Conservation (phyloP, 2,888 invertebrate genomes). For the Stenurella melanura region DNA sequence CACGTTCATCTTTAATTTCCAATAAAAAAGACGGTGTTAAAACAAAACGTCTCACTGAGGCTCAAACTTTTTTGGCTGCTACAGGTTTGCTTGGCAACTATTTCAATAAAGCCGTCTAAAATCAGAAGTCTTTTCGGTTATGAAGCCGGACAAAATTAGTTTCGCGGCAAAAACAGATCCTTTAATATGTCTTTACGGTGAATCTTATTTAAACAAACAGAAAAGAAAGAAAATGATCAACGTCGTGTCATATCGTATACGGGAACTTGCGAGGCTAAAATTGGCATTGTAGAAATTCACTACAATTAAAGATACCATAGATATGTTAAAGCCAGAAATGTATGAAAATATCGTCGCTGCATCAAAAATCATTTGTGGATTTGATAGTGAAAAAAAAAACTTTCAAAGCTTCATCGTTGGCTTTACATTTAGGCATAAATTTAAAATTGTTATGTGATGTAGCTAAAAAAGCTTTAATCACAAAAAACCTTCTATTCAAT, state of each 20-base stretch:
- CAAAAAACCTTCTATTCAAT: conserved; percentile 3
- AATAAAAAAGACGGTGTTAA: neutral
- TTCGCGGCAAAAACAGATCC: conserved; percentile 29
- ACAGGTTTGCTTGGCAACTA: conserved; percentile 40
- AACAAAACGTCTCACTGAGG: conserved; percentile 21
- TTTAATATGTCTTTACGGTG: conserved; percentile 31
- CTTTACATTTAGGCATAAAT: conserved; percentile 34
- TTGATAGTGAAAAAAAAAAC: conserved; percentile 17
- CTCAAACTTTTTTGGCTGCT: conserved; percentile 31
- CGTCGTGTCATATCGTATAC: conserved; percentile 12
- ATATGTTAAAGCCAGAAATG: conserved; percentile 44
- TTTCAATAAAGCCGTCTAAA: conserved; percentile 21
- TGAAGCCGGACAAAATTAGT: conserved; percentile 36
- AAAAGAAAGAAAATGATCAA: conserved; percentile 39
- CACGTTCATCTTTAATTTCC: conserved; percentile 1
- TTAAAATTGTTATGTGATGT: conserved; percentile 30
- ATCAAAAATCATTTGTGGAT: conserved; percentile 17
- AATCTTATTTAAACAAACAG: conserved; percentile 25
- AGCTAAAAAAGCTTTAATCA: conserved; percentile 20
- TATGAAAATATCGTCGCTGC: conserved; percentile 46
- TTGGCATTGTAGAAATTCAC: conserved; percentile 14
- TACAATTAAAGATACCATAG: conserved; percentile 24
- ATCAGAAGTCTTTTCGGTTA: conserved; percentile 24
- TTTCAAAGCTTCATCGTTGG: conserved; percentile 26
- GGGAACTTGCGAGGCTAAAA: conserved; percentile 9